Conservation (phyloP, 1,140 invertebrate genomes). For the Brachionus asplanchnoidis region DNA sequence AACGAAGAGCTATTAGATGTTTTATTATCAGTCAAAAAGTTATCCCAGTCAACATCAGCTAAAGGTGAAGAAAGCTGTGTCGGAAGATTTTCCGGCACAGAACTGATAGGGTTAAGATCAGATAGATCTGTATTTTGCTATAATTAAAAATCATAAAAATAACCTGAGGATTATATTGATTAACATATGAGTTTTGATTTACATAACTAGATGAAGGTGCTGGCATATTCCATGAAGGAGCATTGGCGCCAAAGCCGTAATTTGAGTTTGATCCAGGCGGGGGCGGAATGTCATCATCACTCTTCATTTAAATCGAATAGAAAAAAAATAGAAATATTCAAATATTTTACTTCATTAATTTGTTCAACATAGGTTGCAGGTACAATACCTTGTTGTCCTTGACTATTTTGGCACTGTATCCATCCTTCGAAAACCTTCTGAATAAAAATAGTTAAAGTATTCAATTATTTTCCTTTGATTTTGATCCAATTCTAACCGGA, state of each 20-base stretch:
- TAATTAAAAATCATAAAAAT: background rate
- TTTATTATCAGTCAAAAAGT: background rate
- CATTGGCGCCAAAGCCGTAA: background rate
- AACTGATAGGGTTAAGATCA: background rate
- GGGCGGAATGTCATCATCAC: constrained; percentile 38
- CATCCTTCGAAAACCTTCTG: constrained; percentile 24
- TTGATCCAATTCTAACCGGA: background rate
- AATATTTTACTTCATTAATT: background rate
- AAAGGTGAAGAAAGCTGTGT: background rate
- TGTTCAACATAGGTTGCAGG: constrained; percentile 33
- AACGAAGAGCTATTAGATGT: background rate
- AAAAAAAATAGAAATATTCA: background rate
- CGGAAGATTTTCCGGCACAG: background rate
- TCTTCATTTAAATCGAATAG: background rate
- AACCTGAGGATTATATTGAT: constrained; percentile 27
- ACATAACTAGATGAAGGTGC: constrained; percentile 19
- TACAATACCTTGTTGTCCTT: constrained; percentile 25
- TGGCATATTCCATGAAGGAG: constrained; percentile 18
- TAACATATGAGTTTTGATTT: constrained; percentile 34
- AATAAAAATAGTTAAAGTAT: background rate
- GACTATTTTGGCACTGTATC: constrained; percentile 12
- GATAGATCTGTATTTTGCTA: background rate
- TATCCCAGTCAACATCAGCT: background rate
- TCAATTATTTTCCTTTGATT: background rate
- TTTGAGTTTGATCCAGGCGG: background rate